A percentile compares a stretch with the other conserved stretches of the same genome.
Conservation (phyloP, 2,113 vertebrate genomes). For the Felis catus region DNA sequence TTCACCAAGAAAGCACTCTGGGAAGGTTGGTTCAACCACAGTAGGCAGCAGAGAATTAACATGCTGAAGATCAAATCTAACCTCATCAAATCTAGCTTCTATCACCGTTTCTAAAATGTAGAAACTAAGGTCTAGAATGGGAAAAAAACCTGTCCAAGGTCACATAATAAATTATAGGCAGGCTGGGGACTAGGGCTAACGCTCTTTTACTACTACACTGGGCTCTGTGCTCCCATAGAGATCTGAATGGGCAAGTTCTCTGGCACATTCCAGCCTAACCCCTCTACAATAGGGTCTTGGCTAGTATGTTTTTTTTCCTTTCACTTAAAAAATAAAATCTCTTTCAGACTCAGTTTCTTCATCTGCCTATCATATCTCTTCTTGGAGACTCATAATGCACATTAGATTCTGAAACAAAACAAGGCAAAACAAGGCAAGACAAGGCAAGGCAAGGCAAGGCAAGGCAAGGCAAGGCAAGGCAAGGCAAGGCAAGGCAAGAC, state of each 20-base stretch:
- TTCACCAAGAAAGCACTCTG: not conserved
- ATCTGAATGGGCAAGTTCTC: not conserved
- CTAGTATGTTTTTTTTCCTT: not conserved
- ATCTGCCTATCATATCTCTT: not conserved
- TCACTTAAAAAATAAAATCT: not conserved
- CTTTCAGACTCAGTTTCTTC: not conserved
- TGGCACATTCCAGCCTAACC: not conserved
- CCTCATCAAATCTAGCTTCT: not conserved
- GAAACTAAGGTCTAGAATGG: not conserved
- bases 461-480: too few relatives aligned
- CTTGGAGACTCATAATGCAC: not conserved
- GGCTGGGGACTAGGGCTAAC: not conserved
- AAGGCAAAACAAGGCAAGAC: too few relatives aligned
- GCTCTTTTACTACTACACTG: not conserved
- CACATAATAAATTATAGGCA: not conserved
- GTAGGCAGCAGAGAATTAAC: not conserved
- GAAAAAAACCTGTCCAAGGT: not conserved
- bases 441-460: too few relatives aligned
- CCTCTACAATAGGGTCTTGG: not conserved
- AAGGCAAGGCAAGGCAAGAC: too few relatives aligned
- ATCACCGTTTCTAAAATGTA: not conserved
- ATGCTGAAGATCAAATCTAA: not conserved
- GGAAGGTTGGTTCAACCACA: not conserved
- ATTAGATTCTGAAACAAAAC: not conserved
- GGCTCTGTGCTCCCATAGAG: not conserved